Conservation (phyloP, 1,140 invertebrate genomes). For the Habropoda laboriosa region DNA sequence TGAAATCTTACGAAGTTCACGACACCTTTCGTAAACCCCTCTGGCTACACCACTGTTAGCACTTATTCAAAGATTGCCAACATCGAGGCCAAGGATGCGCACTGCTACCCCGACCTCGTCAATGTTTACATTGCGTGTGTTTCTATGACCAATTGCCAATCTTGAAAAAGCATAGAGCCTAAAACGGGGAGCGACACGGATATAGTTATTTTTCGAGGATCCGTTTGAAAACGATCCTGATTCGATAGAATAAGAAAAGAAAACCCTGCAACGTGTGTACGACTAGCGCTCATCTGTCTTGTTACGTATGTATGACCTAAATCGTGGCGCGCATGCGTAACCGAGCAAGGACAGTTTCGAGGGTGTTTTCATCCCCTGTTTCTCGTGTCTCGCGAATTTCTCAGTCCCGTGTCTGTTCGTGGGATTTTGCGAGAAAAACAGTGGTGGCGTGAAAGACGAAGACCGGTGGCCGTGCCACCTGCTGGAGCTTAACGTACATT, state of each 20-base stretch:
- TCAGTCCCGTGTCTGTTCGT: background rate
- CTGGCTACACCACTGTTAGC: slow-evolving; percentile 11
- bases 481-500: slow-evolving; percentile 46
- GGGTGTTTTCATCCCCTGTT: slow-evolving; percentile 66
- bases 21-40: background rate
- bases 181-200: background rate
- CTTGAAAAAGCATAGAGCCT: background rate
- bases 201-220: background rate
- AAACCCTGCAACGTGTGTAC: background rate
- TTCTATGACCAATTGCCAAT: background rate
- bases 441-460: slow-evolving; percentile 43
- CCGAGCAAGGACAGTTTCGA: slow-evolving; percentile 62
- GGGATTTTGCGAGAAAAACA: slow-evolving; percentile 23
- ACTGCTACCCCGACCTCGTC: slow-evolving; percentile 38
- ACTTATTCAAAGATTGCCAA: slow-evolving; percentile 46
- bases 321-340: slow-evolving; percentile 61
- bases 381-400: slow-evolving; percentile 32
- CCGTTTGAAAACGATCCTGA: background rate
- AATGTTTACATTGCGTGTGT: slow-evolving; percentile 11
- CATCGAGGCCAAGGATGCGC: slow-evolving; percentile 46
- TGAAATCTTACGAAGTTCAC: background rate
- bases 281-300: slow-evolving; percentile 6
- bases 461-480: slow-evolving; percentile 57
- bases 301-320: slow-evolving; percentile 66
- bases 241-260: background rate